Conservation (phyloP, 2,888 invertebrate genomes). For the Calliphora vomitoria region DNA sequence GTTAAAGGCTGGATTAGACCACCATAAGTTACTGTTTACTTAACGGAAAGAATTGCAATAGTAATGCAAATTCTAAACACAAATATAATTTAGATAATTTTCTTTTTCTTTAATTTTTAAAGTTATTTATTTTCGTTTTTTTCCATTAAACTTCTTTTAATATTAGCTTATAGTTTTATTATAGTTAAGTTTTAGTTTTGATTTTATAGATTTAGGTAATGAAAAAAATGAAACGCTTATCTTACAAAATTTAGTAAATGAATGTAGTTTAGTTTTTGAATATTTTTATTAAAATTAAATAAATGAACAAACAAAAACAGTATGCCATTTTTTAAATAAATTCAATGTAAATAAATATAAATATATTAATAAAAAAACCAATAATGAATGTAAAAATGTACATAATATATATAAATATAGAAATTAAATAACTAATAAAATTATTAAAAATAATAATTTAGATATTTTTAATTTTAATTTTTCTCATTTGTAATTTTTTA, state of each 20-base stretch:
- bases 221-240: conserved; percentile 63
- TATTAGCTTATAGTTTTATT: conserved; percentile 7
- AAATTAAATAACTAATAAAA: neutral
- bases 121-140: neutral
- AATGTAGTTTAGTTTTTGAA: conserved; percentile 63
- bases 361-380: conserved; percentile 11
- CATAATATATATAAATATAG: conserved; percentile 46
- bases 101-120: neutral
- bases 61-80: no score
- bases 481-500: neutral
- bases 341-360: conserved; percentile 56
- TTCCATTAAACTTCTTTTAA: conserved; percentile 18
- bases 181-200: neutral
- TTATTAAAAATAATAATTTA: neutral
- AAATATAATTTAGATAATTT: no score
- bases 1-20: no score
- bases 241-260: conserved; percentile 55
- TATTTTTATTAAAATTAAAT: conserved; percentile 39
- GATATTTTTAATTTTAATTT: conserved; percentile 34
- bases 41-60: no score
- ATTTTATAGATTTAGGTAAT: conserved; percentile 41
- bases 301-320: conserved; percentile 10
- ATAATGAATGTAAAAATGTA: conserved; percentile 62
- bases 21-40: no score
- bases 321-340: conserved; percentile 50